Percentiles rank a stretch among this genome's conserved stretches.
phyloP scores from a whole-genome alignment of 2,797 vertebrate genomes.

The Scolopax bukidnonensis region DNA sequence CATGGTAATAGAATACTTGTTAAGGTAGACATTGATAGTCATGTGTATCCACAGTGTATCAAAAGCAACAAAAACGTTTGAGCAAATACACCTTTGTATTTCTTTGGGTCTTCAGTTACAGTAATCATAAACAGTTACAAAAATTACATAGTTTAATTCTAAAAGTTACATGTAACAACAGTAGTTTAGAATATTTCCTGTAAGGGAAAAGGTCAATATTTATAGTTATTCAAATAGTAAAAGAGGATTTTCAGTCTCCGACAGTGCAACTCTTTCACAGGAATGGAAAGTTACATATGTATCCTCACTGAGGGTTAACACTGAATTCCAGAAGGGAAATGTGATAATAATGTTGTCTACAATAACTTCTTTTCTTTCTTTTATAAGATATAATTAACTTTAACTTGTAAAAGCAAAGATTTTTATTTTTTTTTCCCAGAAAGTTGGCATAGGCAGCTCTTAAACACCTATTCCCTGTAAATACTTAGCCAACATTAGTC shows the following conservation, averaged over 20 bases:
- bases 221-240: not conserved
- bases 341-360: not conserved
- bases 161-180: not conserved
- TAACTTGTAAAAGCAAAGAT: not conserved
- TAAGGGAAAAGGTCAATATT: not conserved
- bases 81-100: not conserved
- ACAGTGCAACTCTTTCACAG: not conserved
- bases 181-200: not conserved
- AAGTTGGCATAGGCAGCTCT: not conserved
- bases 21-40: not conserved
- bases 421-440: not conserved
- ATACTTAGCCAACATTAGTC: not conserved
- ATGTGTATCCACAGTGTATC: not conserved
- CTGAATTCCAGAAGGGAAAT: not conserved
- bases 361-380: not conserved
- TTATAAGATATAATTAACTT: not conserved
- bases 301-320: not conserved
- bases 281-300: not conserved
- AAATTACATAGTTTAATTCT: not conserved
- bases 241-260: not conserved
- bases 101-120: not conserved
- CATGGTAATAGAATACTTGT: not conserved
- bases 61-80: not conserved
- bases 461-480: not conserved
- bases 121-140: not conserved